Base-by-base conservation (phyloP, 2,113 vertebrate genomes). In the Podiceps cristatus region DNA sequence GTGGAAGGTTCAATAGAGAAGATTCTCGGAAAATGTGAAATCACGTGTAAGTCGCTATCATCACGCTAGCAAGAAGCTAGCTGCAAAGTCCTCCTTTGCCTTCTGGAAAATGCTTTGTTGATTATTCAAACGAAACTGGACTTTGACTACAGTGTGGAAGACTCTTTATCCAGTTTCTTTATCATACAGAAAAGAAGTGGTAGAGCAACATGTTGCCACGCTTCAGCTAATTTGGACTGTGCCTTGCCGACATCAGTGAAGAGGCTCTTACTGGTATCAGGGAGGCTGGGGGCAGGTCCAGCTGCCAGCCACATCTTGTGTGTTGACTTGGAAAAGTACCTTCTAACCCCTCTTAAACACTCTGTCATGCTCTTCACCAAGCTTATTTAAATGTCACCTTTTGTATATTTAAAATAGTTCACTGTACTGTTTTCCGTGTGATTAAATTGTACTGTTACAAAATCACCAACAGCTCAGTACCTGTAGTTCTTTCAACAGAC, bases 391-490 rank as follows among this genome's bases (percentile, higher is more conserved):
- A 69, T 66, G 56, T 18, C 35, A 49, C 10, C 17, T 89, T 85
- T 82, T 88, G 71, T 88, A 9, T 81, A 52, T 69, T 47, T 66
- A 29, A 79, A 71, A 79, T n/a, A 72, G 29, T 53, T 80, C 7
- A 14, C 66, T 97, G 86, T 93, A 90, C n/a, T 76, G n/a, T 45
- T 93, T 37, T 63, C 8, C 82, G 50, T 66, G 33, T 50, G n/a
- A 96, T 96, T 93, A 95, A 97, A 88, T 84, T 60, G 45, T 69
- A 27, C 42, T 7, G 0, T 59, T 94, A 45, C 19, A 64, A 88
- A 78, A 73, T 67, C 27, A 58, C 62, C 55, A 44, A 22, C 28
- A 96, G 25, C 67, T 94, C 60, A 44, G 42, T 78, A 84, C 72
- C 66, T 94, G 82, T 47, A 93, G 25, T 60, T 88, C 75, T 77